Percentiles rank a stretch among this genome's conserved stretches.
These are phyloP conservation scores for Drosophila triauraria DNA, from an alignment of 1,140 invertebrate species.

Conservation along the genomic window DNA sequence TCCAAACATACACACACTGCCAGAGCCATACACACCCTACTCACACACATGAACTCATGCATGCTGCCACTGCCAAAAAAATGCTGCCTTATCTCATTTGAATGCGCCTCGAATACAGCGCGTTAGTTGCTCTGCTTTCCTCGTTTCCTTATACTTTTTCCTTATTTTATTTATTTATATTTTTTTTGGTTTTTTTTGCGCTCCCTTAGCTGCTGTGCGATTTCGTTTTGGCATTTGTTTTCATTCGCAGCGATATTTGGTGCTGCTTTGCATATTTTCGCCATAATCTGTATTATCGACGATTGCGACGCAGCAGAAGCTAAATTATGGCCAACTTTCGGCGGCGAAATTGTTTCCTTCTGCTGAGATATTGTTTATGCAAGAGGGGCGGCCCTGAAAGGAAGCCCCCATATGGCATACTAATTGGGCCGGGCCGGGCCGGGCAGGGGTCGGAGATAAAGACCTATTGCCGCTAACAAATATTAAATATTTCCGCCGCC, in stretches of 20 bases:
- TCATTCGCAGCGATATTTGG: slow-evolving; percentile 57
- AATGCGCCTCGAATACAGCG: slow-evolving; percentile 58
- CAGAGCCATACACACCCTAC: slow-evolving; percentile 10
- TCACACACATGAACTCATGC: slow-evolving; percentile 43
- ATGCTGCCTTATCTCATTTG: slow-evolving; percentile 61
- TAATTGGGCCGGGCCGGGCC: slow-evolving; percentile 33
- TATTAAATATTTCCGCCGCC: slow-evolving; percentile 49
- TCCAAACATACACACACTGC: slow-evolving; percentile 5
- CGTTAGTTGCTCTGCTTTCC: slow-evolving; percentile 50
- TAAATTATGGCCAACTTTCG: slow-evolving; percentile 42
- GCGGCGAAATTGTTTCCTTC: slow-evolving; percentile 48
- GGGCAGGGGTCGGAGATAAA: slow-evolving; percentile 1
- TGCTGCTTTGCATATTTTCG: slow-evolving; percentile 61
- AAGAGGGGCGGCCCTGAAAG: slow-evolving; percentile 3
- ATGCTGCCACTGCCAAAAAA: slow-evolving; percentile 34
- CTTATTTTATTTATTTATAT: background rate
- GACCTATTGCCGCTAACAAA: slow-evolving; percentile 45
- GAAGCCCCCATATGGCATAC: slow-evolving; percentile 48
- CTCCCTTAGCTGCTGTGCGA: slow-evolving; percentile 22
- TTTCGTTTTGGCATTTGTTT: slow-evolving; percentile 57
- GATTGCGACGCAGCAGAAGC: slow-evolving; percentile 42
- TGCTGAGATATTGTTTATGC: slow-evolving; percentile 50
- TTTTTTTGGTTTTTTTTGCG: background rate
- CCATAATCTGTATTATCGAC: slow-evolving; percentile 66
- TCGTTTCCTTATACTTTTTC: slow-evolving; percentile 4